Percentiles rank a stretch among this genome's conserved stretches.
These are phyloP conservation scores for Crypturellus tataupa DNA, from an alignment of 2,797 vertebrate genomes.

Conservation along the genomic window DNA sequence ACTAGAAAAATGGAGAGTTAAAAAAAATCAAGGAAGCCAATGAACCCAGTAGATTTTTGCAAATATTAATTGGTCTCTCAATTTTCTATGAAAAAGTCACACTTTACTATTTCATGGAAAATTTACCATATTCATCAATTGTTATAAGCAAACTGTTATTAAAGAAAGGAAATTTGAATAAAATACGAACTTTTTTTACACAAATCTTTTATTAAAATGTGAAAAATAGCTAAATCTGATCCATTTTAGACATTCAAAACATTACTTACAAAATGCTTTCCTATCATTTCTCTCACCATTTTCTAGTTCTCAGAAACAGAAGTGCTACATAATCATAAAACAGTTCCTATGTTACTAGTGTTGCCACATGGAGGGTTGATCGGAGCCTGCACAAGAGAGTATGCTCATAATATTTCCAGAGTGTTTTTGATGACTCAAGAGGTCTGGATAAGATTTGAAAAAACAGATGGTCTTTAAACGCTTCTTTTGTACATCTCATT, in stretches of 20 bases:
- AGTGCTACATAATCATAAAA: not conserved
- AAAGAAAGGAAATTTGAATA: not conserved
- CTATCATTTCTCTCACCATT: not conserved
- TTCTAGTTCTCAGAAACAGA: not conserved
- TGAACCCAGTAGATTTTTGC: not conserved
- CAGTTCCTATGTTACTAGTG: not conserved
- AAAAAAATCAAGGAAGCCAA: not conserved
- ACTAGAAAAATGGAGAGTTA: not conserved
- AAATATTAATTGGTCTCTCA: not conserved
- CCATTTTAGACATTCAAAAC: not conserved
- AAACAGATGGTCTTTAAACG: not conserved
- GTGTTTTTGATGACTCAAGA: constrained; percentile 28
- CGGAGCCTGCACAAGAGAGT: not conserved
- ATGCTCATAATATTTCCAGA: not conserved
- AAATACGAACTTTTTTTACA: not conserved
- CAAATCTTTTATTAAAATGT: not conserved
- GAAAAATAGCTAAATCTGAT: not conserved
- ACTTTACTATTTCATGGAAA: not conserved
- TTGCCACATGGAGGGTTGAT: not conserved
- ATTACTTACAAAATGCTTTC: not conserved
- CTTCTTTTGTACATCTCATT: not conserved
- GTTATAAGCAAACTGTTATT: not conserved
- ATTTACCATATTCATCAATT: not conserved
- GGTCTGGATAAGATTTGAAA: constrained; percentile 24
- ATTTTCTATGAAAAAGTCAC: not conserved